Evolutionary conservation across 2,113 vertebrate genomes (phyloP), one percentile per base, ranked within the genome.

Genomic region (Sinocyclocheilus anshuiensis): DNA sequence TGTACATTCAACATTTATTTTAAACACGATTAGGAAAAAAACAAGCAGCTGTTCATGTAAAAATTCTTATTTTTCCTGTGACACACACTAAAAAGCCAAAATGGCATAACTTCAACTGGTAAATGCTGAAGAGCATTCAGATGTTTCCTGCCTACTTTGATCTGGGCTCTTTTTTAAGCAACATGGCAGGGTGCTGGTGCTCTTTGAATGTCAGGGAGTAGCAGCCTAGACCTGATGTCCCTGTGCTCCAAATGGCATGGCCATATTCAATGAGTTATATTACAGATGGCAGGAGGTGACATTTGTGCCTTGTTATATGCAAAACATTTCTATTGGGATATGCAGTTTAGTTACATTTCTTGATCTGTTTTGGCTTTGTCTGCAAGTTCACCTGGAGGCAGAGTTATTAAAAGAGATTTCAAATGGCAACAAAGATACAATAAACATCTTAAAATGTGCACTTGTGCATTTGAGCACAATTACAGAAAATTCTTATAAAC

Each of bases 181-280:
- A 63, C 82, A 42, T 84, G 87, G 77, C 84, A 84, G 87, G 81
- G 77, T 69, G 71, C 57, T 57, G 76, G 72, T 90, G 90, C 82
- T 86, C 86, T 88, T 90, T 90, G 85, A 90, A 90, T 90, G 90
- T 89, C 86, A 90, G 61, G 76, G 86, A 87, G 67, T 39, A 55
- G 67, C 61, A 67, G 71, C 69, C 75, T 72, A 83, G 84, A 85
- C 78, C 67, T 77, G 36, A 22, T 42, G 79, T 61, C 75, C 76
- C 71, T 78, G 45, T 50, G 29, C 82, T 78, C 69, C 50, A 65
- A 88, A 86, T 88, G 84, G 79, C 89, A 88, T 77, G 53, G 50
- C 77, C 83, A 81, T 42, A 75, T 81, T 81, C 83, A 67, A 29
- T 65, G 45, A 76, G 82, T 80, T 55, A 69, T 88, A 80, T 81